A percentile compares a stretch with the other conserved stretches of the same genome.
These are phyloP conservation scores for Manis crassicaudata DNA, from an alignment of 2,797 vertebrate genomes.

Conservation along the genomic window DNA sequence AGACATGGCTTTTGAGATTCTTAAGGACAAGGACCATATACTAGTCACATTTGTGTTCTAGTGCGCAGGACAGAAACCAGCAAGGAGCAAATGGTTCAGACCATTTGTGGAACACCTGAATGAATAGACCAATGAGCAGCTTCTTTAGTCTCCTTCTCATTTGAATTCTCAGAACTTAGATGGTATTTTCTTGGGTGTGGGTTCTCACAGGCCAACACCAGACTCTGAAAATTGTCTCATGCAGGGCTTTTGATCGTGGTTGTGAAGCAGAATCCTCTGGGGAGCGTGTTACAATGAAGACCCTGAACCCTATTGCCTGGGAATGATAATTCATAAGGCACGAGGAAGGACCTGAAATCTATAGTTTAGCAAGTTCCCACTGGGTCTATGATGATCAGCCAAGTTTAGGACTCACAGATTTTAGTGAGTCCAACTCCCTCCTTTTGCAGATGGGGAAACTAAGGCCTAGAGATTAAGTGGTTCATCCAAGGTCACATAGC, in stretches of 20 bases:
- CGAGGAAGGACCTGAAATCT: background rate
- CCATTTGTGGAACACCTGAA: background rate
- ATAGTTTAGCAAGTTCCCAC: background rate
- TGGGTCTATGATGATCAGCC: background rate
- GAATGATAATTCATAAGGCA: background rate
- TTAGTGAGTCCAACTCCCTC: background rate
- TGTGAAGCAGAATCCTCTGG: background rate
- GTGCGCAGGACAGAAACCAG: background rate
- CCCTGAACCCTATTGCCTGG: background rate
- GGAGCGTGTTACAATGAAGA: background rate
- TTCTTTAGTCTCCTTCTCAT: background rate
- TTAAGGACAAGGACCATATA: background rate
- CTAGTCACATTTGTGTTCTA: background rate
- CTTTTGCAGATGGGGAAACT: background rate
- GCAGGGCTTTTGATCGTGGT: background rate
- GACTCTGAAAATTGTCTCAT: background rate
- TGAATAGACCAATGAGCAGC: background rate
- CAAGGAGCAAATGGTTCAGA: background rate
- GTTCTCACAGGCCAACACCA: background rate
- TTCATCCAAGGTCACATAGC: background rate
- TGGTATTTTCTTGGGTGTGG: background rate
- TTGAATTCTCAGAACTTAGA: conserved; percentile 4
- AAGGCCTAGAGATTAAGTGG: background rate
- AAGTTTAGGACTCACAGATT: background rate
- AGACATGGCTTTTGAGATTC: background rate